Percentiles rank a stretch among this genome's conserved stretches.
Conservation (phyloP, 2,797 vertebrate genomes). For the Argentina silus region DNA sequence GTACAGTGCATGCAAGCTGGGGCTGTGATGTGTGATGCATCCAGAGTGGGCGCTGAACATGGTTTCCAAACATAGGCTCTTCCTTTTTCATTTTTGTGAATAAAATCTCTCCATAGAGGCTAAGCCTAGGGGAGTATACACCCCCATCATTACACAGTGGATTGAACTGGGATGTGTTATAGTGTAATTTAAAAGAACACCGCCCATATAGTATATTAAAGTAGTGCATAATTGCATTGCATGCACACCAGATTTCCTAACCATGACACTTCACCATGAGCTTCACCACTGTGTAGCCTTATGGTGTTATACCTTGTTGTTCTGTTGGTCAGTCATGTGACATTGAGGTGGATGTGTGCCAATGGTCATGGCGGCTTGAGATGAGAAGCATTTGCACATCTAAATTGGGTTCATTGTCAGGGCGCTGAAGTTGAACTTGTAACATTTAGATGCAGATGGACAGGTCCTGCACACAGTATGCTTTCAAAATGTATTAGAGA, state of each 20-base stretch:
- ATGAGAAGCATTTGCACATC: slow-evolving; percentile 18
- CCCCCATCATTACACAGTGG: no score
- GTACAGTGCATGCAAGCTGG: background rate
- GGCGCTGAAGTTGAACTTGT: slow-evolving; percentile 6
- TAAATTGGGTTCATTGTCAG: slow-evolving; percentile 16
- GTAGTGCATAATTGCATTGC: no score
- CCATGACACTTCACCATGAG: background rate
- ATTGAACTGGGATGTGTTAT: background rate
- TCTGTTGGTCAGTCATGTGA: background rate
- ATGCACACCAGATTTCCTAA: background rate
- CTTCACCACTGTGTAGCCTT: background rate
- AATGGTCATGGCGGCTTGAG: slow-evolving; percentile 14
- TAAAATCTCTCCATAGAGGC: background rate
- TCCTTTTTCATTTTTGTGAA: slow-evolving; percentile 6
- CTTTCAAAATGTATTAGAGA: background rate
- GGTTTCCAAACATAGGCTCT: slow-evolving; percentile 23
- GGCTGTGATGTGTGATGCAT: background rate
- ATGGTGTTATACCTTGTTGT: background rate
- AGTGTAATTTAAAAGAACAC: background rate
- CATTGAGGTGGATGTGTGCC: background rate
- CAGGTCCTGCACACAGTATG: background rate
- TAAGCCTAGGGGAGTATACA: background rate
- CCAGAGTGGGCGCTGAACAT: slow-evolving; percentile 21
- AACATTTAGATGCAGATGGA: slow-evolving; percentile 30
- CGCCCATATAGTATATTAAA: background rate